Evolutionary conservation across 2,797 vertebrate species (phyloP), one percentile per base, ranked within the genome.

Genomic region (Synaphobranchus kaupii): DNA sequence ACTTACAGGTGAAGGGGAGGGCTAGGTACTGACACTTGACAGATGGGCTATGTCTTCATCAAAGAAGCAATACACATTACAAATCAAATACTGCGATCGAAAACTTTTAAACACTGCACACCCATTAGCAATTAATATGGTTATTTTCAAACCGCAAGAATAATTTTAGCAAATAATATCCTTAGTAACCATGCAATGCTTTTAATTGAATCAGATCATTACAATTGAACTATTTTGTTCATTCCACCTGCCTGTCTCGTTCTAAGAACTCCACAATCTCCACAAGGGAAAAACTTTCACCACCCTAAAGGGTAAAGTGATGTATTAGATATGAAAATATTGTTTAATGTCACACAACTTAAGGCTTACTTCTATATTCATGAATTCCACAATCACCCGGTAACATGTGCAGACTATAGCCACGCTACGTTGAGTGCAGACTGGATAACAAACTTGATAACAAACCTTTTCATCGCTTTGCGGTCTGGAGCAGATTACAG

Each of bases 121-220:
- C 60, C 73, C 47, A 87, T 93, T 92, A 94, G 88, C 90, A 28
- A 86, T 90, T 93, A 92, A 91, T 92, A 48, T 44, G 25, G 88
- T 92, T 90, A 91, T 68, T 25, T 52, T 44, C 58, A 90, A 78
- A 88, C 88, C 90, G 81, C 56, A 52, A 86, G 25, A 82, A 39
- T 76, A 76, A 20, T 78, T 17, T 82, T 54, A 52, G 48, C 52
- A 54, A 52, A 47, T 28, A 58, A 60, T 28, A 44, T 28, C 56
- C 39, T 39, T 22, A n/a, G 25, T 71, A 0, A 87, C n/a, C 80
- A 84, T 68, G 66, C 63, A 44, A 34, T n/a, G 12, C 82, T 28
- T 47, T 83, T 48, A 83, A 52, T 47, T 83, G 31, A 83, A 52
- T 66, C 44, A 58, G 17, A 31, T 8, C 20, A 52, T 34, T 84